phyloP scores from a whole-genome alignment of 2,113 vertebrate species.

The Leucopsar rothschildi region DNA sequence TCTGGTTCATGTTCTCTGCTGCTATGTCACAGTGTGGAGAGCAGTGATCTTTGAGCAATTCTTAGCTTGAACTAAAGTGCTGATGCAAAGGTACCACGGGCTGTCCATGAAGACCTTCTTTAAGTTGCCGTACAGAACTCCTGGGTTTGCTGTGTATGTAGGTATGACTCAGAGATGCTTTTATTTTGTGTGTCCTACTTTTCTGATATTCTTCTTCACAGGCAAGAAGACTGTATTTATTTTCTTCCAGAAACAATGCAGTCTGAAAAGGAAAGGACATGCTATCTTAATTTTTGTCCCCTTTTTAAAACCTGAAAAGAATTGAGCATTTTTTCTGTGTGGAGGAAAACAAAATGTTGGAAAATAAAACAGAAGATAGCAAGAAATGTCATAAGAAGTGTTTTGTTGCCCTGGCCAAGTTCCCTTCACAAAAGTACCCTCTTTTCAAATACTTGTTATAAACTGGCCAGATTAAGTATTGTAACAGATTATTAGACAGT shows the following conservation, averaged over 20 bases:
- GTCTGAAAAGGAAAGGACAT: background rate
- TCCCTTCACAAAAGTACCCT: background rate
- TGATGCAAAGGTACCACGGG: background rate
- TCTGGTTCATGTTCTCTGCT: background rate
- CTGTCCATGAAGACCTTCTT: background rate
- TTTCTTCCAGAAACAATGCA: background rate
- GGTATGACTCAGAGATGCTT: constrained; percentile 42
- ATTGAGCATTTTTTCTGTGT: background rate
- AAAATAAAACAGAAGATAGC: background rate
- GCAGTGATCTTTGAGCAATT: background rate
- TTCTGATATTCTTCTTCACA: background rate
- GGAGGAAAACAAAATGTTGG: background rate
- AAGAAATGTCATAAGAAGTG: background rate
- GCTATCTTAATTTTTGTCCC: background rate
- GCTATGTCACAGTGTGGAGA: background rate
- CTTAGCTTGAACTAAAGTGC: background rate
- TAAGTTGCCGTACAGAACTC: background rate
- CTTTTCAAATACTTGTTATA: background rate
- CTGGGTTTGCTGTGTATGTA: background rate
- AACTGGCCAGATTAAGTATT: background rate
- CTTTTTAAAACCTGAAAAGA: background rate
- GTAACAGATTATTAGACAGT: background rate
- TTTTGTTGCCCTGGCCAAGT: background rate
- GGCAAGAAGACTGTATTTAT: background rate
- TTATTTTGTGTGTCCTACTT: constrained; percentile 30